Conservation (phyloP, 2,797 vertebrate species). For the Oreortyx pictus region DNA sequence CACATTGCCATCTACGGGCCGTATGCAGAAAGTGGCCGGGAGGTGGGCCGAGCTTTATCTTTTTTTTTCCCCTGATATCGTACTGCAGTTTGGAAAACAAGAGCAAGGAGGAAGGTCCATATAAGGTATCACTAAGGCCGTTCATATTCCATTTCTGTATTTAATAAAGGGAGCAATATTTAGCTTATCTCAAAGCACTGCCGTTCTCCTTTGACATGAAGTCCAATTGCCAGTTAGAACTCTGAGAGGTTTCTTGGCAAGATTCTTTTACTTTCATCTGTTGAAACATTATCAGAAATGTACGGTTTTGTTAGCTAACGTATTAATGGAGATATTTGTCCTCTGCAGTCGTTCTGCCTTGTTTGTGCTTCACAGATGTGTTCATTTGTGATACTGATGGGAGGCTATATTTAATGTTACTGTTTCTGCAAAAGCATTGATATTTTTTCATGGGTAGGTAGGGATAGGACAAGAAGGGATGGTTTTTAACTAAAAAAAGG, state of each 20-base stretch:
- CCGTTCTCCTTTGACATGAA: background rate
- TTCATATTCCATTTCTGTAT: background rate
- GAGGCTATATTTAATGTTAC: background rate
- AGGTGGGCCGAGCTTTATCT: background rate
- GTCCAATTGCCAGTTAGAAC: background rate
- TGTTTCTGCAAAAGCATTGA: background rate
- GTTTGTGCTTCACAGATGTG: background rate
- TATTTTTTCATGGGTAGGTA: background rate
- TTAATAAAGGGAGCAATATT: background rate
- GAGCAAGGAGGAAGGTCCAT: constrained; percentile 5
- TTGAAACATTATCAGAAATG: background rate
- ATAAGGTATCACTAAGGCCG: background rate
- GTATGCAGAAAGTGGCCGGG: background rate
- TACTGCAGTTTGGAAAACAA: background rate
- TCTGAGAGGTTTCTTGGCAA: background rate
- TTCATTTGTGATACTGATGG: accelerated
- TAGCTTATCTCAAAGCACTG: background rate
- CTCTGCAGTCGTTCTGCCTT: background rate
- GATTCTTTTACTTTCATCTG: background rate
- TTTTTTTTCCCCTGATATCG: background rate
- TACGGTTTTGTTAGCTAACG: background rate
- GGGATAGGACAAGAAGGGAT: background rate
- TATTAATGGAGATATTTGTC: background rate
- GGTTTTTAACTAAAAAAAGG: background rate
- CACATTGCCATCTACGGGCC: constrained; percentile 69